A percentile compares a stretch with the other conserved stretches of the same genome.
Evolutionary conservation across 2,888 invertebrate species (phyloP).

Genomic region (Drosophila nigricruria): DNA sequence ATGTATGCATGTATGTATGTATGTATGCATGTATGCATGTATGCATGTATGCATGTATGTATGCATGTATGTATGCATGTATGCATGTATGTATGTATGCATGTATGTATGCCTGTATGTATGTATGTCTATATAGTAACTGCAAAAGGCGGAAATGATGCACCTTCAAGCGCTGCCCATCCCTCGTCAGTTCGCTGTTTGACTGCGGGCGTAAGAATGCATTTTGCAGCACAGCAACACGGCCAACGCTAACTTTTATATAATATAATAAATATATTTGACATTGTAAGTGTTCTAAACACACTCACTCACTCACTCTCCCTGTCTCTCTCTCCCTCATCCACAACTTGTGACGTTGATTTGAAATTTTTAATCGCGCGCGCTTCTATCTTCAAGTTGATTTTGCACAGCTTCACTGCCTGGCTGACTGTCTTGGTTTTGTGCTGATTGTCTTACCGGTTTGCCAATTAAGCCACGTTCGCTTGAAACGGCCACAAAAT

Average conservation of each 20-base stretch:
- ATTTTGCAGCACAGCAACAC: conserved; percentile 45
- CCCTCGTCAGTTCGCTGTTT: conserved; percentile 12
- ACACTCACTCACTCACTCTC: not conserved
- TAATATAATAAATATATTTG: not conserved
- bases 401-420: conserved; percentile 1
- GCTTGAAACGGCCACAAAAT: conserved; percentile 54
- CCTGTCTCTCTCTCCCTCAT: not conserved
- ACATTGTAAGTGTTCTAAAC: not conserved
- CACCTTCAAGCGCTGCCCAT: conserved; percentile 29
- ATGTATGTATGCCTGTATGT: too few species aligned
- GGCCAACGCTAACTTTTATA: not conserved
- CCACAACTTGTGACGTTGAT: conserved; percentile 6
- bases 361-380: conserved; percentile 13
- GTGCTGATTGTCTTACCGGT: conserved; percentile 65
- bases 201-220: conserved; percentile 42
- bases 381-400: conserved; percentile 20
- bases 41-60: not conserved
- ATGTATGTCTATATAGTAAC: not conserved
- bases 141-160: conserved; percentile 57
- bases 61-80: not conserved
- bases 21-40: not conserved
- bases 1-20: not conserved
- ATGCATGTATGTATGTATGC: not conserved
- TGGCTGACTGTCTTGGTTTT: conserved; percentile 2
- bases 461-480: conserved; percentile 57